phyloP scores from a whole-genome alignment of 2,797 vertebrate species.

The Cheirogaleus major region DNA sequence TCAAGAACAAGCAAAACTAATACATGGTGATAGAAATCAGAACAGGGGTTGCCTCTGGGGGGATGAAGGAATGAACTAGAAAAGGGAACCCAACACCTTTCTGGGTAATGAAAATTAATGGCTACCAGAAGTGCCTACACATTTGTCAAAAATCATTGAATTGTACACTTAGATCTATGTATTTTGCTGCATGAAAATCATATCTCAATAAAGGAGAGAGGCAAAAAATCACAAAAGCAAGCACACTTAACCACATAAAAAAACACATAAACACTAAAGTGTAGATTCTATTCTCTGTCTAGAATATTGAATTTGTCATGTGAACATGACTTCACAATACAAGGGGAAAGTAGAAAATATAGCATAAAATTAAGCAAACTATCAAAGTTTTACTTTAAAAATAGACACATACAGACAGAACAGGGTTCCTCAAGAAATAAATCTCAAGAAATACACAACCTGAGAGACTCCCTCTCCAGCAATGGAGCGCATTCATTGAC shows the following conservation, averaged over 20 bases:
- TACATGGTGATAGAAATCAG: background rate
- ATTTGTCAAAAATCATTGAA: background rate
- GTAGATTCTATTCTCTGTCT: background rate
- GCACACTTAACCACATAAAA: background rate
- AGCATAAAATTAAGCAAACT: conserved; percentile 18
- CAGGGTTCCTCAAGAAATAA: background rate
- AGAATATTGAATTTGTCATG: conserved; percentile 27
- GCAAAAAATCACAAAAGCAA: background rate
- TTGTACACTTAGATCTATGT: background rate
- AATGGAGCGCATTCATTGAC: background rate
- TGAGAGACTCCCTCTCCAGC: background rate
- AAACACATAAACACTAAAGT: background rate
- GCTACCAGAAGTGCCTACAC: background rate
- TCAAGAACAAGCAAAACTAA: background rate
- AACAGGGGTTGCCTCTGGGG: background rate
- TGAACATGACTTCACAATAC: background rate
- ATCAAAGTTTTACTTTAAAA: background rate
- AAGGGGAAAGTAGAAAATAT: background rate
- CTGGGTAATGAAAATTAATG: background rate
- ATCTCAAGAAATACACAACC: background rate
- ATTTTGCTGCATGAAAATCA: background rate
- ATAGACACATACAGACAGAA: background rate
- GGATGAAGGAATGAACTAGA: background rate
- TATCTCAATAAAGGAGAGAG: background rate
- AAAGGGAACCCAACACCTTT: background rate